Percentiles rank a stretch among this genome's conserved stretches.
These are phyloP conservation scores for Cataglyphis livida DNA, from an alignment of 2,888 invertebrate genomes.

Conservation along the genomic window DNA sequence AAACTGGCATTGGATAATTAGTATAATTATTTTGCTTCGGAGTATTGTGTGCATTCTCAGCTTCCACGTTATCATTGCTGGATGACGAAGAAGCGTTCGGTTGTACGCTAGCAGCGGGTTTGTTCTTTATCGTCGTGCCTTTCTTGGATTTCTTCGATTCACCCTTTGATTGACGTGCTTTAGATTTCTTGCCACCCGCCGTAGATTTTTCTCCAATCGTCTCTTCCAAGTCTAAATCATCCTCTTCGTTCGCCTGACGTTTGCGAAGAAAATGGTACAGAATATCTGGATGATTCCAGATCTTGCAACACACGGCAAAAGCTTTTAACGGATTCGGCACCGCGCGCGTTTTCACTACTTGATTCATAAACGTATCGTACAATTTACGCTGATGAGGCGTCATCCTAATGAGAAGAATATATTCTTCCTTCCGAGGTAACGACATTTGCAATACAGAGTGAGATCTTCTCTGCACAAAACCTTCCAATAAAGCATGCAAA, in stretches of 20 bases:
- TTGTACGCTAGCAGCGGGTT: conserved; percentile 87
- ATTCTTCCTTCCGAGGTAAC: conserved; percentile 97
- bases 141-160: conserved; percentile 84
- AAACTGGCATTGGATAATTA: conserved; percentile 76
- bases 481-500: conserved; percentile 96
- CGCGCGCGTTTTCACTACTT: conserved; percentile 93
- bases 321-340: conserved; percentile 98
- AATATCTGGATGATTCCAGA: conserved; percentile 98
- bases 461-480: conserved; percentile 98
- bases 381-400: conserved; percentile 95
- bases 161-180: conserved; percentile 84
- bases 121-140: conserved; percentile 83
- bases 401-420: conserved; percentile 95
- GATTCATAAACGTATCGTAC: conserved; percentile 97
- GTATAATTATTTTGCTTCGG: conserved; percentile 75
- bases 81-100: conserved; percentile 84
- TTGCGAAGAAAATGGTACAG: conserved; percentile 95
- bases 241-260: conserved; percentile 91
- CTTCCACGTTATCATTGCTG: conserved; percentile 72
- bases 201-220: conserved; percentile 87
- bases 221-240: conserved; percentile 94
- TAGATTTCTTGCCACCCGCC: conserved; percentile 83
- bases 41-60: conserved; percentile 59
- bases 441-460: conserved; percentile 97
- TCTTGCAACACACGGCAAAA: conserved; percentile 99